Evolutionary conservation across 2,113 vertebrate genomes (phyloP).

Genomic region (Serinus canaria): DNA sequence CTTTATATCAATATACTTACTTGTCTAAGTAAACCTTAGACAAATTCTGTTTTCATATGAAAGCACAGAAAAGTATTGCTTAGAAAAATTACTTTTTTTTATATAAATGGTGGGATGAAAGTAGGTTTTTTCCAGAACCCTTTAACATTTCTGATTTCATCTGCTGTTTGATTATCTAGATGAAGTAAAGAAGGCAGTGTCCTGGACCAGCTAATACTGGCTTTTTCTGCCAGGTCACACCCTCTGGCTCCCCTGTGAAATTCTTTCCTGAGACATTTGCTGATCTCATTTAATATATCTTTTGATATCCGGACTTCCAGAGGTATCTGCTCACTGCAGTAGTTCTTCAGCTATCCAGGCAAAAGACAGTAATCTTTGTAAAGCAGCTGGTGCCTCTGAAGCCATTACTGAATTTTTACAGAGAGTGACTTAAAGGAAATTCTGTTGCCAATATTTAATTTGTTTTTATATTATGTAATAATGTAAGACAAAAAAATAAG

Average conservation of each 20-base stretch:
- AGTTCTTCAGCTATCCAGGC: background rate
- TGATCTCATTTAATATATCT: background rate
- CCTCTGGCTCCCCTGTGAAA: background rate
- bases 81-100: background rate
- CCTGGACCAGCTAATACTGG: background rate
- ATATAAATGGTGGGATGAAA: background rate
- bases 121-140: background rate
- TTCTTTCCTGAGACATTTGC: background rate
- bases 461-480: background rate
- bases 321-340: background rate
- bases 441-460: background rate
- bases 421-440: background rate
- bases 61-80: background rate
- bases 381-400: background rate
- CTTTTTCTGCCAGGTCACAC: background rate
- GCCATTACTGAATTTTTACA: background rate
- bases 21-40: background rate
- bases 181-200: background rate
- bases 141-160: background rate
- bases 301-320: background rate
- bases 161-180: background rate
- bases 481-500: background rate
- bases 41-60: background rate
- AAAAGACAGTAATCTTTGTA: background rate
- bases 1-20: too few species aligned